Percentiles rank a stretch among this genome's conserved stretches.
Conservation (phyloP, 35 echinoderm and acorn worm species). For the Apostichopus parvimensis region DNA sequence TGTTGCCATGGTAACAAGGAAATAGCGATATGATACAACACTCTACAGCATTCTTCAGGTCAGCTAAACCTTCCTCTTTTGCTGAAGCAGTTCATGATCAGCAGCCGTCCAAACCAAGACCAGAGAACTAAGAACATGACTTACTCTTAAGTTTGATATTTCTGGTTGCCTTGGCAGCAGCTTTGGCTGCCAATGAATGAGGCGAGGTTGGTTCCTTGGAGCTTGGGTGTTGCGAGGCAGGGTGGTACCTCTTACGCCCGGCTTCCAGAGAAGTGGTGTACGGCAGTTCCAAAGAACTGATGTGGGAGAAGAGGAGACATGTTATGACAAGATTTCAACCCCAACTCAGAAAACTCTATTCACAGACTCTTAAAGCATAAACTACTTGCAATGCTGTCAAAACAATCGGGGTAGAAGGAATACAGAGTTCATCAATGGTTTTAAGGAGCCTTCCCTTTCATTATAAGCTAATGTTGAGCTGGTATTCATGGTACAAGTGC, state of each 20-base stretch:
- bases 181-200: constrained; percentile 89
- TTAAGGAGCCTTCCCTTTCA: too few relatives aligned
- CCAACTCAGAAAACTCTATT: not conserved
- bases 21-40: too few relatives aligned
- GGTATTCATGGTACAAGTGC: too few relatives aligned
- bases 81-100: too few relatives aligned
- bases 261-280: constrained; percentile 81
- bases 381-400: not conserved
- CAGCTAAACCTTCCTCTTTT: too few relatives aligned
- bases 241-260: constrained; percentile 56
- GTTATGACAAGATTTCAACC: not conserved
- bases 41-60: too few relatives aligned
- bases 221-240: constrained; percentile 43
- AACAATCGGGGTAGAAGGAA: too few relatives aligned
- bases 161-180: constrained; percentile 90
- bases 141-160: constrained; percentile 67
- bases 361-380: not conserved
- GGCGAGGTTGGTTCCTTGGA: constrained; percentile 93
- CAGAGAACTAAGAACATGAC: not conserved
- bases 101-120: too few relatives aligned
- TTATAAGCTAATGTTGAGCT: too few relatives aligned
- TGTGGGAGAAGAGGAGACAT: not conserved
- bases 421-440: too few relatives aligned
- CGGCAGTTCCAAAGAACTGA: constrained; percentile 80
- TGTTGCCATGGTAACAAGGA: too few relatives aligned